These are phyloP conservation scores for Pachypeltis micranthus DNA, from an alignment of 1,140 invertebrate species.

Conservation along the genomic window DNA sequence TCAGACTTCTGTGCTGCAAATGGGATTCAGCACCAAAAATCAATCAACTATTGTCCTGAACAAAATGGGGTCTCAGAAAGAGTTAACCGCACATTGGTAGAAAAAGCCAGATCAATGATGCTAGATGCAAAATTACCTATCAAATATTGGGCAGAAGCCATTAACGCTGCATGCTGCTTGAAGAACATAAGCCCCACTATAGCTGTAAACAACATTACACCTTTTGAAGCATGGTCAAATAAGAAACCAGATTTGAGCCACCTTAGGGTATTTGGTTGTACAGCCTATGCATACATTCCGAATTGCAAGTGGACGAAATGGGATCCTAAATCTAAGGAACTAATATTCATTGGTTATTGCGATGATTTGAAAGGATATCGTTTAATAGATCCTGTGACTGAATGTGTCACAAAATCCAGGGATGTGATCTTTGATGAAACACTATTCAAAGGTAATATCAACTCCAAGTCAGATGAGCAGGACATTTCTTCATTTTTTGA, in stretches of 20 bases:
- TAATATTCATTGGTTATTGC: too few species aligned
- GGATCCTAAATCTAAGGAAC: slow-evolving; percentile 9
- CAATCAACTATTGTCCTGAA: too few species aligned
- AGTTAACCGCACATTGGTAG: too few species aligned
- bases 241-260: slow-evolving; percentile 21
- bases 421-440: background rate
- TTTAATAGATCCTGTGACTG: background rate
- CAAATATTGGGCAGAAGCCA: slow-evolving; percentile 36
- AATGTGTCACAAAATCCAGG: background rate
- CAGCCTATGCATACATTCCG: slow-evolving; percentile 19
- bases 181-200: background rate
- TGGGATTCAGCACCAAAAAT: too few species aligned
- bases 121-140: slow-evolving; percentile 28
- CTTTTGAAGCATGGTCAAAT: slow-evolving; percentile 23
- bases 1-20: too few species aligned
- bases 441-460: background rate
- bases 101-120: too few species aligned
- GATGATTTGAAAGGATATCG: slow-evolving; percentile 10
- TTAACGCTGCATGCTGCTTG: background rate
- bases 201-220: slow-evolving; percentile 17
- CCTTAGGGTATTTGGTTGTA: slow-evolving; percentile 21
- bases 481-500: background rate
- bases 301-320: slow-evolving; percentile 20
- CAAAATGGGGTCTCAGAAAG: too few species aligned
- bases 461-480: background rate